phyloP scores from a whole-genome alignment of 2,888 invertebrate species.

The Scaptomyza caliginosa region DNA sequence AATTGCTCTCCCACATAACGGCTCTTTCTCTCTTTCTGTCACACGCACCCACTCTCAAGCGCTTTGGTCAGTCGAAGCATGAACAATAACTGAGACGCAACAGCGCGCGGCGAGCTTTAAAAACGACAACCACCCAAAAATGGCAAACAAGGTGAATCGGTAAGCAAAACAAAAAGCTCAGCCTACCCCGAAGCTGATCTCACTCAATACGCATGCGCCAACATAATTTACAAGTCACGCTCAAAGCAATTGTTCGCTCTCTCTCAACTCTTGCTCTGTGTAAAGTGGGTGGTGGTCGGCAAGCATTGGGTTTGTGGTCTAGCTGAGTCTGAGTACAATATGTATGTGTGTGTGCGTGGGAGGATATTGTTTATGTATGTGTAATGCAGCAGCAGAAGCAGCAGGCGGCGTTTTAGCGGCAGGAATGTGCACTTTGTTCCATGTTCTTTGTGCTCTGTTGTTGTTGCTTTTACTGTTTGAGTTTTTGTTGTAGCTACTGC shows the following conservation, averaged over 20 bases:
- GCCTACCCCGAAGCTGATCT: constrained; percentile 33
- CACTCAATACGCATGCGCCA: constrained; percentile 52
- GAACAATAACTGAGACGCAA: constrained; percentile 60
- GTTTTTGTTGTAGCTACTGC: constrained; percentile 54
- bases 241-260: constrained; percentile 29
- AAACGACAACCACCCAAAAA: constrained; percentile 66
- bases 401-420: constrained; percentile 50
- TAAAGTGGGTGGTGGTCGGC: constrained; percentile 48
- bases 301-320: constrained; percentile 31
- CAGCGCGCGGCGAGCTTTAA: constrained; percentile 56
- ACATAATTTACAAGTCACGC: constrained; percentile 29
- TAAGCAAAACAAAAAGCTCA: constrained; percentile 29
- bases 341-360: constrained; percentile 37
- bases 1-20: constrained; percentile 23
- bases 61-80: constrained; percentile 50
- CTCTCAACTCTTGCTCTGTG: background rate
- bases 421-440: constrained; percentile 73
- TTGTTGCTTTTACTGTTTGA: too few relatives aligned
- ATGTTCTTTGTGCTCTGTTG: constrained; percentile 53
- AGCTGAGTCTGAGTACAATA: constrained; percentile 22
- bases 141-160: constrained; percentile 49
- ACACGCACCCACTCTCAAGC: constrained; percentile 29
- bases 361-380: constrained; percentile 37
- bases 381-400: constrained; percentile 55
- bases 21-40: constrained; percentile 4